phyloP scores from a whole-genome alignment of 2,797 vertebrate species.

The Microchirus variegatus region DNA sequence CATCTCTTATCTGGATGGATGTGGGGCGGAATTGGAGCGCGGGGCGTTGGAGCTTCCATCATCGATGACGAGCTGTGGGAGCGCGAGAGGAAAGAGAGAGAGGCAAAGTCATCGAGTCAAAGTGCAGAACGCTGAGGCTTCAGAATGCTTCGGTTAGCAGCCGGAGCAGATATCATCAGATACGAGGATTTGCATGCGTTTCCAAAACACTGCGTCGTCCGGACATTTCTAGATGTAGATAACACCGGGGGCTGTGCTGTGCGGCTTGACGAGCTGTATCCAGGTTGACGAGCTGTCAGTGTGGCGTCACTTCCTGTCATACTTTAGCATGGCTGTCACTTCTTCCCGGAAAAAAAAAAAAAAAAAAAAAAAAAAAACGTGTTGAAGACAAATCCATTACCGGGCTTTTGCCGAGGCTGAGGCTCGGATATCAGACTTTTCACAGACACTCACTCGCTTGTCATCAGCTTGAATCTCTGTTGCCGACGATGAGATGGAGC shows the following conservation, averaged over 20 bases:
- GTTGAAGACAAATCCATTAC: constrained; percentile 37
- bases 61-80: constrained; percentile 17
- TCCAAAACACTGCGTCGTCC: background rate
- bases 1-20: constrained; percentile 58
- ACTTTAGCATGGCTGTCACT: constrained; percentile 34
- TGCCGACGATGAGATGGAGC: constrained; percentile 27
- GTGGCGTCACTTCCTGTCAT: constrained; percentile 58
- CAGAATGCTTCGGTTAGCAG: constrained; percentile 7
- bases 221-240: constrained; percentile 11
- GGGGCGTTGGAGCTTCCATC: constrained; percentile 31
- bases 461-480: constrained; percentile 23
- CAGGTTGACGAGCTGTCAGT: constrained; percentile 50
- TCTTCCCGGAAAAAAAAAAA: too few relatives aligned
- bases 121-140: constrained; percentile 26
- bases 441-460: constrained; percentile 17
- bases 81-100: constrained; percentile 9
- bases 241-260: constrained; percentile 10
- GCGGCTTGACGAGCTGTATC: constrained; percentile 40
- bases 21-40: constrained; percentile 32
- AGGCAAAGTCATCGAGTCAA: constrained; percentile 33
- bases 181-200: constrained; percentile 2
- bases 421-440: constrained; percentile 26
- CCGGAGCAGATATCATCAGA: constrained; percentile 3
- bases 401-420: constrained; percentile 34
- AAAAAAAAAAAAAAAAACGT: too few relatives aligned